phyloP scores from a whole-genome alignment of 2,113 vertebrate species.

The Peromyscus polionotus region DNA sequence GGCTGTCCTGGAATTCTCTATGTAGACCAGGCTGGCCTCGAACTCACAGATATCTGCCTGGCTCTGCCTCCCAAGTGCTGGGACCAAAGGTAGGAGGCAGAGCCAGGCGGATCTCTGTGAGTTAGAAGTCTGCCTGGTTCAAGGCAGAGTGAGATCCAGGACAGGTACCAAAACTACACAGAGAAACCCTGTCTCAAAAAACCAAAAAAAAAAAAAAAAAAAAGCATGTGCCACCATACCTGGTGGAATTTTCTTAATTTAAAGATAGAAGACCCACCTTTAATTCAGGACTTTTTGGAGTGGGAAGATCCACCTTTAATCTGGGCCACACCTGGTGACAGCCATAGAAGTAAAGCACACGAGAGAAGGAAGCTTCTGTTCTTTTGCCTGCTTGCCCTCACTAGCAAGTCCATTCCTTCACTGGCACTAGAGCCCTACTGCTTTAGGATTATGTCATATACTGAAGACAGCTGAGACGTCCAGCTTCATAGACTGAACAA shows the following conservation, averaged over 20 bases:
- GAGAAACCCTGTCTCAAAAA: too few species aligned
- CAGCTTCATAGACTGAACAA: background rate
- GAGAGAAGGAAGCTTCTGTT: background rate
- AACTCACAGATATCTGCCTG: background rate
- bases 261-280: background rate
- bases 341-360: background rate
- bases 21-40: background rate
- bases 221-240: background rate
- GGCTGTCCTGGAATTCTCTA: background rate
- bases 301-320: background rate
- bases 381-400: background rate
- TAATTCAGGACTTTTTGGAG: background rate
- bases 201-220: too few species aligned
- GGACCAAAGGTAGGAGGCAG: background rate
- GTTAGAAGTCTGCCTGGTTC: too few species aligned
- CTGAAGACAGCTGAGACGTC: background rate
- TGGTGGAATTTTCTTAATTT: background rate
- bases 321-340: background rate
- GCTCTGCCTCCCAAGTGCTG: background rate
- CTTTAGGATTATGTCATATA: background rate
- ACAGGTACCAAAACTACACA: too few species aligned
- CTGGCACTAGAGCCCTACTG: background rate
- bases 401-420: background rate
- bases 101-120: too few species aligned
- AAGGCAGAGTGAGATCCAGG: too few species aligned